Evolutionary conservation across 35 echinoderm and acorn worm genomes (phyloP).

Genomic region (Apostichopus californicus): DNA sequence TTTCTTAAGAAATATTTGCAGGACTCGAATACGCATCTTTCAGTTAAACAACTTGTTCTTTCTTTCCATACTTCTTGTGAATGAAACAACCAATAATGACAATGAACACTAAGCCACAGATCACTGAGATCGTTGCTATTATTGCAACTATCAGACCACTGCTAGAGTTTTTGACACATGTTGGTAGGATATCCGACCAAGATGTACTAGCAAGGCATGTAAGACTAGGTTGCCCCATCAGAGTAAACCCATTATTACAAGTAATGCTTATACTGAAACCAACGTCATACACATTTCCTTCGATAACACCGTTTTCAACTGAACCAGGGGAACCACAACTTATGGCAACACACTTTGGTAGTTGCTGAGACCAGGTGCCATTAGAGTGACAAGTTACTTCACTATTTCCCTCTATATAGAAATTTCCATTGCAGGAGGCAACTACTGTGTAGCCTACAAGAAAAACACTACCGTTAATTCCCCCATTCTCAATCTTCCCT

Average conservation of each 20-base stretch:
- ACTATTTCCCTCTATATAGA: not conserved
- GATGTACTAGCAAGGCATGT: not conserved
- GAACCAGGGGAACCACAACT: not conserved
- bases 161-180: not conserved
- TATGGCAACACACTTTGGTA: not conserved
- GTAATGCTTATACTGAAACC: not conserved
- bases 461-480: constrained; percentile 45
- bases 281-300: too few species aligned
- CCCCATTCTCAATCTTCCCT: constrained; percentile 55
- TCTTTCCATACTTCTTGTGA: too few species aligned
- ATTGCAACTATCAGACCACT: too few species aligned
- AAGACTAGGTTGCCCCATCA: not conserved
- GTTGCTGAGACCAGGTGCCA: not conserved
- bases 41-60: too few species aligned
- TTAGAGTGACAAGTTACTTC: not conserved
- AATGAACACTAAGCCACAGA: too few species aligned
- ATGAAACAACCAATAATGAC: too few species aligned
- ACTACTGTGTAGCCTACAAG: constrained; percentile 43
- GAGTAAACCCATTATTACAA: not conserved
- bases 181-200: not conserved
- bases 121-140: too few species aligned
- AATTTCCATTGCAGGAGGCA: constrained; percentile 40
- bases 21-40: too few species aligned
- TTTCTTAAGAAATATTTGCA: too few species aligned
- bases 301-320: not conserved